phyloP scores from a whole-genome alignment of 1,140 invertebrate species.

The Atopsyche davidsoni region DNA sequence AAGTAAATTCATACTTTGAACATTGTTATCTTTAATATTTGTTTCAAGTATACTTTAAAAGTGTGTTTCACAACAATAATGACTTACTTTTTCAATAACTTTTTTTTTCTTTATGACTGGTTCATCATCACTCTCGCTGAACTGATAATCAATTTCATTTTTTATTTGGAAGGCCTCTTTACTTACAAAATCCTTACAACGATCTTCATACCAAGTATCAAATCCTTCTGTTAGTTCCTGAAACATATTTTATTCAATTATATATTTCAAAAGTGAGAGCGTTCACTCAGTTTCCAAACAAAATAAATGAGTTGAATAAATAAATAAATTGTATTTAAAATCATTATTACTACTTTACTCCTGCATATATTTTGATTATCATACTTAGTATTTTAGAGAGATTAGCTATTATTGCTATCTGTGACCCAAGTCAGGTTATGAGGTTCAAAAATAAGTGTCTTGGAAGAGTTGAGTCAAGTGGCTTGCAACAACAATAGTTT shows the following conservation, averaged over 20 bases:
- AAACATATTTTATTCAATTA: not conserved
- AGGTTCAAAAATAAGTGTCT: too few relatives aligned
- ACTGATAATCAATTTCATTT: constrained; percentile 18
- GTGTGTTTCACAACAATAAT: not conserved
- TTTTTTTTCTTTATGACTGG: constrained; percentile 16
- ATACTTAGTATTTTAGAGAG: too few relatives aligned
- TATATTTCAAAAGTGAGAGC: not conserved
- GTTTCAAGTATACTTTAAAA: not conserved
- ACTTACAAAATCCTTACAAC: not conserved
- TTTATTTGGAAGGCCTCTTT: constrained; percentile 5
- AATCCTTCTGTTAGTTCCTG: constrained; percentile 2
- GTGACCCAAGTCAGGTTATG: too few relatives aligned
- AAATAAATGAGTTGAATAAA: constrained; percentile 1
- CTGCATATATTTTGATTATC: too few relatives aligned
- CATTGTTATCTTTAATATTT: too few relatives aligned
- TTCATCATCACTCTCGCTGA: constrained; percentile 22
- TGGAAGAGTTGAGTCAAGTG: too few relatives aligned
- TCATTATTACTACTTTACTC: not conserved
- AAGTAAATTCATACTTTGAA: not conserved
- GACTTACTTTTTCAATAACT: constrained; percentile 2
- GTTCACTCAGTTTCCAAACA: constrained; percentile 7
- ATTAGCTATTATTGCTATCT: too few relatives aligned
- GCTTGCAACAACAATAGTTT: too few relatives aligned
- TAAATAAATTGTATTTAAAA: not conserved
- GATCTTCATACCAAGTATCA: not conserved